Conservation (phyloP, 2,888 invertebrate species). For the Sceliomorpha sp. region DNA sequence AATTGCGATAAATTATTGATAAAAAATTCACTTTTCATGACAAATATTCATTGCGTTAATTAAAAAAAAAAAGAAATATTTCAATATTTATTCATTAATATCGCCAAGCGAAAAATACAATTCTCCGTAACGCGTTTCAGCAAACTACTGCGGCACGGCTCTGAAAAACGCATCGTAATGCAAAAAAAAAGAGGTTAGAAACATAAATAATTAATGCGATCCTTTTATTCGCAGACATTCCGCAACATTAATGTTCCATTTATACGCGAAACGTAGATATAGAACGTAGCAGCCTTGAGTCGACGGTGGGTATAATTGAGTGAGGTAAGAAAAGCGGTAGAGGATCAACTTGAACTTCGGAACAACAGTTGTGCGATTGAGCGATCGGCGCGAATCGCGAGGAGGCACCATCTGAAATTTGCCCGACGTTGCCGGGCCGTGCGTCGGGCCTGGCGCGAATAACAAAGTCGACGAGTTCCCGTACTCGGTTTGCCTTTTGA, state of each 20-base stretch:
- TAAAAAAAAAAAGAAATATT: too few relatives aligned
- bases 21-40: too few relatives aligned
- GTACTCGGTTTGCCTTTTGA: slow-evolving; percentile 32
- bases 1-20: too few relatives aligned
- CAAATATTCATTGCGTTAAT: too few relatives aligned
- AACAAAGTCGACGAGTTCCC: slow-evolving; percentile 24
- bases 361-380: slow-evolving; percentile 42
- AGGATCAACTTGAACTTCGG: slow-evolving; percentile 66
- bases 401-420: slow-evolving; percentile 48
- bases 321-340: slow-evolving; percentile 29
- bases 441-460: slow-evolving; percentile 5
- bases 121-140: too few relatives aligned
- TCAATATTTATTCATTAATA: too few relatives aligned
- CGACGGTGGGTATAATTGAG: slow-evolving; percentile 38
- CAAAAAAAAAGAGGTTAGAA: slow-evolving; percentile 10
- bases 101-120: too few relatives aligned
- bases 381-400: slow-evolving; percentile 27
- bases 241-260: slow-evolving; percentile 13
- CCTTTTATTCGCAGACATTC: slow-evolving; percentile 13
- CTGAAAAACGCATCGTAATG: not conserved
- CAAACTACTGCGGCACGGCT: too few relatives aligned
- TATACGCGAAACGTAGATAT: slow-evolving; percentile 21
- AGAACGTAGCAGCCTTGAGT: slow-evolving; percentile 30
- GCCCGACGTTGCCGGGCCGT: slow-evolving; percentile 19
- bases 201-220: slow-evolving; percentile 14